Evolutionary conservation across 1,140 invertebrate species (phyloP), one percentile per base, ranked within the genome.

Genomic region (Drosophila kurseongensis): DNA sequence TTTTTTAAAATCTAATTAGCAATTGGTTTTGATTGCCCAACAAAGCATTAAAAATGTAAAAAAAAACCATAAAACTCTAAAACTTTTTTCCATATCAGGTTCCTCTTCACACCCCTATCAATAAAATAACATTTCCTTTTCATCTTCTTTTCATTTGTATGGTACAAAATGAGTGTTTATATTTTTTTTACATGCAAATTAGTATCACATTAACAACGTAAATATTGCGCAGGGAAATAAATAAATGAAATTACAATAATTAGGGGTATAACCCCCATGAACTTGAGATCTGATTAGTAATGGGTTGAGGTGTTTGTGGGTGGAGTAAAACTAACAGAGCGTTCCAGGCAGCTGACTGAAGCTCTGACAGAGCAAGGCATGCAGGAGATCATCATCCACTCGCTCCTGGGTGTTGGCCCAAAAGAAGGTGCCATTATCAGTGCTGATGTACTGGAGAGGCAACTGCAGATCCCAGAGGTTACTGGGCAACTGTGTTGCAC

Each of bases 381-480:
- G 71, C 57, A 91, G 71, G 42, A 91, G 71, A 67, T 91, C 88
- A 47, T 91, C 90, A 51, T 91, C 90, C n/a, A 80, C 74, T 12
- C 77, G 81, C 40, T 91, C 78, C 41, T 91, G 80, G 7, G 78
- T 69, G 36, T 80, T 89, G 65, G 90, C 75, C 90, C 91, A 91
- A 38, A 91, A 91, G 63, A 91, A 91, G 68, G 88, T 91, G 63
- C 91, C 90, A 42, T 91, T 84, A 32, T 91, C 88, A 6, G 90
- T 91, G 80, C 91, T 84, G 38, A 91, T 78, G 68, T 89, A 91
- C 54, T 91, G 80, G 32, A 91, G 40, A 1, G 90, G 90, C 42
- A 91, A 48, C 10, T 66, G 72, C 40, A 72, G 51, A 27, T 78
- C 79, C 73, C 61, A 74, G 32, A 89, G 36, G 8, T 66, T 72